These are phyloP conservation scores for Clunio marinus DNA, from an alignment of 2,888 invertebrate species.

Conservation along the genomic window DNA sequence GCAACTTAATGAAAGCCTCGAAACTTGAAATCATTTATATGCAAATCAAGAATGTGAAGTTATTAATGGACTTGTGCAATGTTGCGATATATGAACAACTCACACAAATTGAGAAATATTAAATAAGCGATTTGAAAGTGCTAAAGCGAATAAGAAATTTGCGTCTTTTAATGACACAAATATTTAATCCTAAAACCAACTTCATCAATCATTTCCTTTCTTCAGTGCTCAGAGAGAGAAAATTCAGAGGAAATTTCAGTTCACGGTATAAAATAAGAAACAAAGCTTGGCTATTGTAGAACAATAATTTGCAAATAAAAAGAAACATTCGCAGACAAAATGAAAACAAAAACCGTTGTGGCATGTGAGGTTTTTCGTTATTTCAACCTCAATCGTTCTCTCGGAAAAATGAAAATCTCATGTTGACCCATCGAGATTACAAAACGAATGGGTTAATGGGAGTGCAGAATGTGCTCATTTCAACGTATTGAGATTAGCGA, in stretches of 20 bases:
- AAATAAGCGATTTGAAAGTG: neutral
- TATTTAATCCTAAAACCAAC: neutral
- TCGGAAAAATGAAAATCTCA: neutral
- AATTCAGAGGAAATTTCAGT: neutral
- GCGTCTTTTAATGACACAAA: conserved; percentile 2
- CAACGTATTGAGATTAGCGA: too few species aligned
- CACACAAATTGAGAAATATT: neutral
- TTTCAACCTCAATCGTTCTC: neutral
- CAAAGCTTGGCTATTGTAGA: neutral
- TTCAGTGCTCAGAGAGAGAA: neutral
- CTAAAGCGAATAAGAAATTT: neutral
- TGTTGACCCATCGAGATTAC: neutral
- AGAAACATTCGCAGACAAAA: neutral
- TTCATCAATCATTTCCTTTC: conserved; percentile 14
- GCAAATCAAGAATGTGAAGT: conserved; percentile 1
- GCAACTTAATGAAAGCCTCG: neutral
- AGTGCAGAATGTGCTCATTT: too few species aligned
- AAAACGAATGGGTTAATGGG: too few species aligned
- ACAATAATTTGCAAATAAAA: neutral
- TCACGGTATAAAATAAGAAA: neutral
- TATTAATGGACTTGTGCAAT: conserved; percentile 18
- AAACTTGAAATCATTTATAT: neutral
- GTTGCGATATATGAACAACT: neutral
- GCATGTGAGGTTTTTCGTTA: neutral
- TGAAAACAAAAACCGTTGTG: neutral